Evolutionary conservation across 2,113 vertebrate species (phyloP).

Genomic region (Scolopax mira): DNA sequence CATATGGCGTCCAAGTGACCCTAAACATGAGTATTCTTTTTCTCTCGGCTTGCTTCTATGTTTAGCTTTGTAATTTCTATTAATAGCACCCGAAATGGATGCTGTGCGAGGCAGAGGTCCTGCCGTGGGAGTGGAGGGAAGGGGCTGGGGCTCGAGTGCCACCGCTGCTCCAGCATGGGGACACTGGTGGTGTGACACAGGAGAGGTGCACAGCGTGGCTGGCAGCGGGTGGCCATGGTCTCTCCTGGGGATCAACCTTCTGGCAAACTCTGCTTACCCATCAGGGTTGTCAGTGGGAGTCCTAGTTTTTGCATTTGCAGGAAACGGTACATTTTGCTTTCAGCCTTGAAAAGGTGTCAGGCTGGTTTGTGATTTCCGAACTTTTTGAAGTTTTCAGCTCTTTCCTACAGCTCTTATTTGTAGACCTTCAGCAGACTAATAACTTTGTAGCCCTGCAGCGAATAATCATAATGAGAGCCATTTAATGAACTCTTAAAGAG

Average conservation of each 20-base stretch:
- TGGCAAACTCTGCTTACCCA: neutral
- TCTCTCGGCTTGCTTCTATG: neutral
- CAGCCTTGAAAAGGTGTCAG: neutral
- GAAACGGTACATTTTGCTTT: neutral
- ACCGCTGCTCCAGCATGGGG: neutral
- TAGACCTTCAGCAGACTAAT: neutral
- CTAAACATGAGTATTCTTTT: neutral
- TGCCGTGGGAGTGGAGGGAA: neutral
- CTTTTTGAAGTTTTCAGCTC: neutral
- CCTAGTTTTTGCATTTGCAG: neutral
- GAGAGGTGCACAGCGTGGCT: neutral
- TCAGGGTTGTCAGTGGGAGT: neutral
- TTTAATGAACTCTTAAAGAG: neutral
- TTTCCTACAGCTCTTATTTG: neutral
- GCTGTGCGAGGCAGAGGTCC: neutral
- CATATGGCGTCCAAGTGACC: neutral
- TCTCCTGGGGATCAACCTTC: neutral
- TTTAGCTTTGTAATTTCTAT: neutral
- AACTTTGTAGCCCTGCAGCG: neutral
- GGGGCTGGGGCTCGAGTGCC: rapidly evolving
- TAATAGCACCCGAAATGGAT: neutral
- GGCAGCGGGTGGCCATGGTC: neutral
- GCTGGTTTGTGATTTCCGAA: neutral
- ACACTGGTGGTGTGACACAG: neutral
- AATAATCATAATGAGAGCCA: neutral